Evolutionary conservation across 1,140 invertebrate species (phyloP).

Genomic region (Rhopalosiphum maidis): DNA sequence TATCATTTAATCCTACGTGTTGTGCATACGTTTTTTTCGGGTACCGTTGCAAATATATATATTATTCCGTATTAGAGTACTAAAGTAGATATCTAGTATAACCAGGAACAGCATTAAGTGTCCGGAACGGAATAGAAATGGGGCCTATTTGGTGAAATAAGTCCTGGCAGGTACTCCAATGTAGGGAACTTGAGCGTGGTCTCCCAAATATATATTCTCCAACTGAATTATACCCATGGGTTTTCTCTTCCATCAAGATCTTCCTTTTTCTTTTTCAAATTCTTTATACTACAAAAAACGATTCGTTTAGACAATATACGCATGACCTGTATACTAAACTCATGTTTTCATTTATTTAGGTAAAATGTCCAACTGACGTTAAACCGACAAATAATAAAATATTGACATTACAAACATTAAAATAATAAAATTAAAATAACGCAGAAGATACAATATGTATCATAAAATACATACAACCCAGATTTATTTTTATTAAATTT

Average conservation of each 20-base stretch:
- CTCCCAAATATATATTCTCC: conserved; percentile 25
- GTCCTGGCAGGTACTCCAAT: not conserved
- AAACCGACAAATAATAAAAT: not conserved
- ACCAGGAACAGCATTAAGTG: not conserved
- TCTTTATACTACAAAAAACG: not conserved
- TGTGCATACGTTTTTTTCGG: not conserved
- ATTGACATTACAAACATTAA: not conserved
- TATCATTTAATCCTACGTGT: not conserved
- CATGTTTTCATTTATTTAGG: not conserved
- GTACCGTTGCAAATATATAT: not conserved
- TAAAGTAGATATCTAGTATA: not conserved
- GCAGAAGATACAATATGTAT: not conserved
- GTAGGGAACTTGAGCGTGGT: not conserved
- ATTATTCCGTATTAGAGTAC: not conserved
- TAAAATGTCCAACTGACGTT: not conserved
- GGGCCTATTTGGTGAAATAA: not conserved
- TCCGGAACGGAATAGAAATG: not conserved
- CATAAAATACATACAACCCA: no score
- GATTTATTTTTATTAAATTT: not conserved
- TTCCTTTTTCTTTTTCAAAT: not conserved
- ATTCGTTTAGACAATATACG: not conserved
- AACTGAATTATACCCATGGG: conserved; percentile 17
- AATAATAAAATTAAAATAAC: not conserved
- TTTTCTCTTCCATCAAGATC: not conserved
- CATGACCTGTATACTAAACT: not conserved